Evolutionary conservation across 2,113 vertebrate species (phyloP), one percentile per base, ranked within the genome.

Genomic region (Dasyurus viverrinus): DNA sequence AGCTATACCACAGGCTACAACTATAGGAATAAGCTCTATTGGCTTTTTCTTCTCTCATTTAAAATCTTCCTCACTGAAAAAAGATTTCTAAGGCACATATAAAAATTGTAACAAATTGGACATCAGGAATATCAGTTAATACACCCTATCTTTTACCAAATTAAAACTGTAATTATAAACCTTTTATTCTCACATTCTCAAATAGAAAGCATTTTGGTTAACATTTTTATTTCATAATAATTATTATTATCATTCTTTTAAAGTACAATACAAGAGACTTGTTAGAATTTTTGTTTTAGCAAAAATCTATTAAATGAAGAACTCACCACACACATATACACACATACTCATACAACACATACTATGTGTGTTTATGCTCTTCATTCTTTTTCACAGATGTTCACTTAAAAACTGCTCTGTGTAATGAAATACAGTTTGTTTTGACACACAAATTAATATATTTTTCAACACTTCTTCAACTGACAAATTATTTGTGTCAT

Each of bases 371-470:
- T 94, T 93, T 46, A 60, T 24, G 5, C 36, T 89, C n/a, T 52
- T 90, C 76, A 26, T 54, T 95, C 60, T 94, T 95, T 96, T 95
- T 93, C 76, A 95, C 52, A 93, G 76, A 95, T 93, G 57, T 89
- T 94, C 90, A 53, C 76, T 94, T 97, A 94, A 97, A 95, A 91
- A 93, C 52, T 90, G 25, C 48, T 93, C 60, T 52, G 68, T 91
- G 12, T 95, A 93, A 96, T 53, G 94, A 95, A 97, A 96, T 84
- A 96, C 36, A 50, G 92, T 95, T 96, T 96, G 92, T 96, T 97
- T 95, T 95, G 94, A 97, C 94, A 96, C 53, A 95, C 91, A 60
- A 89, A 96, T 96, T 96, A 96, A 95, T 96, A 90, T 96, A 93
- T 96, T 97, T 97, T 96, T 55, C 54, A 95, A 94, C 91, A 96